Evolutionary conservation across 2,113 vertebrate genomes (phyloP), one percentile per base, ranked within the genome.

Genomic region (Bubalus kerabau): DNA sequence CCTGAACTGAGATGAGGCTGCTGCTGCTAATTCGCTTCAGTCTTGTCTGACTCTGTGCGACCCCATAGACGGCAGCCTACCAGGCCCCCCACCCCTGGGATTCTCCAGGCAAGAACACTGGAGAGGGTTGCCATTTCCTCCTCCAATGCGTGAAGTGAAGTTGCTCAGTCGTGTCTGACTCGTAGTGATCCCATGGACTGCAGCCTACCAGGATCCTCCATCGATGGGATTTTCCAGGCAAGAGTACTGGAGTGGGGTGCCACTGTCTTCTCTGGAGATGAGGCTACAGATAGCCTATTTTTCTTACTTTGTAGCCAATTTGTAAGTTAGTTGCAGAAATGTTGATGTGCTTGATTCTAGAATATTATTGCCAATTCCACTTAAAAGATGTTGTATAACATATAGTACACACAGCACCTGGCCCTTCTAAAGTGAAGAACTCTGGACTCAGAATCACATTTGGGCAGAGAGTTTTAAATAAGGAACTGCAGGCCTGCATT

Each of bases 271-370:
- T 62, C 60, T 62, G 60, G 87, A 94, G 74, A 78, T 52, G 32
- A 87, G 32, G 30, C 59, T 26, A 32, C 16, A 6, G 7, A 56
- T 4, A 15, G n/a, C 50, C 59, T 83, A 16, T 40, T 89, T 83
- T 71, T 96, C 78, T 95, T 11, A 32, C 40, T 17, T n/a, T 32
- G 56, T 52, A 93, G 48, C 54, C 57, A n/a, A 50, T 56, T 54
- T 26, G 7, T n/a, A 54, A 56, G 36, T 86, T 76, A 48, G 56
- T 14, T 78, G 15, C 7, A 71, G 60, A 84, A 36, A 52, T 36
- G 83, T 0, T 19, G 89, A 84, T 16, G 67, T 43, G 76, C 57
- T 94, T 82, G 59, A 50, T 82, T 89, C 21, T 24, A 57, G 76
- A 82, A 7, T n/a, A 28, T 23, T 17, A 43, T 9, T 52, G 13